These are phyloP conservation scores for Machaerirhynchus nigripectus DNA, from an alignment of 2,113 vertebrate species.

Conservation along the genomic window DNA sequence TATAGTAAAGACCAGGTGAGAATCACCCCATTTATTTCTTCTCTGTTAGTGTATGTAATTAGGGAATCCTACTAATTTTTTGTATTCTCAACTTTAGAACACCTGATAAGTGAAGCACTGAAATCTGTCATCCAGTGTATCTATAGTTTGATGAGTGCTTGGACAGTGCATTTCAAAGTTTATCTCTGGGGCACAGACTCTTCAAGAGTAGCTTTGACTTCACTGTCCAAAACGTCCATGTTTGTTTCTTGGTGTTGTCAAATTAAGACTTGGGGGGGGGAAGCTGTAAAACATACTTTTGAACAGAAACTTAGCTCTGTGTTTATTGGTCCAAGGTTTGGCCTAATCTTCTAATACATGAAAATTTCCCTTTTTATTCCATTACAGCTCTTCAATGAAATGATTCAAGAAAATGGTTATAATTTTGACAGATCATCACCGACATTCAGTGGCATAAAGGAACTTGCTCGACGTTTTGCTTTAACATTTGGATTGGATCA, in stretches of 20 bases:
- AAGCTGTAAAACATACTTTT: not conserved
- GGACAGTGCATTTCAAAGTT: not conserved
- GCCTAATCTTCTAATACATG: not conserved
- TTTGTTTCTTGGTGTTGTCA: not conserved
- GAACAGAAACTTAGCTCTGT: not conserved
- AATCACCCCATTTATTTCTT: not conserved
- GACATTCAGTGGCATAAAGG: constrained; percentile 95
- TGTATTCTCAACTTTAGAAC: not conserved
- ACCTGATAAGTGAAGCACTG: not conserved
- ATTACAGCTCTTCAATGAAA: constrained; percentile 94
- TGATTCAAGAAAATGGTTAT: constrained; percentile 94
- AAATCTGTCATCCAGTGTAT: not conserved
- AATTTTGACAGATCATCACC: constrained; percentile 95
- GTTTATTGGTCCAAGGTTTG: not conserved
- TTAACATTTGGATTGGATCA: constrained; percentile 98
- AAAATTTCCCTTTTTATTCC: not conserved
- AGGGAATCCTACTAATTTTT: not conserved
- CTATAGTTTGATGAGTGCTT: not conserved
- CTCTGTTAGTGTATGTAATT: not conserved
- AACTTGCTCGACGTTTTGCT: constrained; percentile 95
- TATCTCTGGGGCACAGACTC: not conserved
- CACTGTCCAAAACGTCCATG: accelerated
- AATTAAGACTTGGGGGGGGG: not conserved
- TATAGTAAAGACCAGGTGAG: not conserved
- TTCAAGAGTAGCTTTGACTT: not conserved